Evolutionary conservation across 2,888 invertebrate species (phyloP).

Genomic region (Pyrrhia umbra): DNA sequence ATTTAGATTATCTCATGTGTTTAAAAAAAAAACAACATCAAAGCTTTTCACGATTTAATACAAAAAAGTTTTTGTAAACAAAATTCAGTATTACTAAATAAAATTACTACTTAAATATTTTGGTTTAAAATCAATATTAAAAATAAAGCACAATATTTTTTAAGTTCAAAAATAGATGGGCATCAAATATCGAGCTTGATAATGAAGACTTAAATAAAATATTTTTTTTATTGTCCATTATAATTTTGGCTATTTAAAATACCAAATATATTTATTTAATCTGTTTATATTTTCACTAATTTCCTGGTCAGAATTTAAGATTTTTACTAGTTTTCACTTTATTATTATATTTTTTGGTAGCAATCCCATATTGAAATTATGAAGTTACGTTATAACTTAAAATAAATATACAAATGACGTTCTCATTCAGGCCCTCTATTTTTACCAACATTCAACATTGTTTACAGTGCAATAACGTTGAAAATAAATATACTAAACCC

Average conservation of each 20-base stretch:
- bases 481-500: too few relatives aligned
- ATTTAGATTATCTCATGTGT: too few relatives aligned
- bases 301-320: too few relatives aligned
- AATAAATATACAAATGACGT: too few relatives aligned
- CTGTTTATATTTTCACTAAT: not conserved
- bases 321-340: too few relatives aligned
- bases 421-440: too few relatives aligned
- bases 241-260: not conserved
- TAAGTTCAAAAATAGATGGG: not conserved
- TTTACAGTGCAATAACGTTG: too few relatives aligned
- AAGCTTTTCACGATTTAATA: too few relatives aligned
- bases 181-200: not conserved
- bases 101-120: not conserved
- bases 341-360: too few relatives aligned
- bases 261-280: not conserved
- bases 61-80: not conserved
- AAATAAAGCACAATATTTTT: slow-evolving; percentile 4
- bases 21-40: slow-evolving; percentile 12
- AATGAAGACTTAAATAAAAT: slow-evolving; percentile 10
- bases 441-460: too few relatives aligned
- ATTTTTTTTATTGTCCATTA: not conserved
- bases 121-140: not conserved
- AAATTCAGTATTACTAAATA: not conserved
- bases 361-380: too few relatives aligned
- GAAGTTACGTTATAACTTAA: too few relatives aligned